phyloP scores from a whole-genome alignment of 2,888 invertebrate species.

The Synanthedon andrenaeformis region DNA sequence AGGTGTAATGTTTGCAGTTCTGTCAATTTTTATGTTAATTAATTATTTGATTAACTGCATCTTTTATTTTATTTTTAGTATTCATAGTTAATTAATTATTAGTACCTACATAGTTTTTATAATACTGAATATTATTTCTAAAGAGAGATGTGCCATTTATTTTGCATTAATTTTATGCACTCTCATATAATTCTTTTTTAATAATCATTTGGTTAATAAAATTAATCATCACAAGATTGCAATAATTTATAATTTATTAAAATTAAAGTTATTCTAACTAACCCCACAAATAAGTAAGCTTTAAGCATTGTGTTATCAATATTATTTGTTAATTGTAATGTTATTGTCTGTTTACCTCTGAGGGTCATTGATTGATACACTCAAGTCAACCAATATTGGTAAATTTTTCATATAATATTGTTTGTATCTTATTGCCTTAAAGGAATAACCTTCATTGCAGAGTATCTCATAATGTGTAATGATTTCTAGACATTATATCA shows the following conservation, averaged over 20 bases:
- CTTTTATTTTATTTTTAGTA: constrained; percentile 13
- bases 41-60: constrained; percentile 25
- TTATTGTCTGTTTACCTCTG: neutral
- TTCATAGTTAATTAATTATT: constrained; percentile 18
- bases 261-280: constrained; percentile 1
- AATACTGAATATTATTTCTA: constrained; percentile 44
- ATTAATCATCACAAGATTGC: neutral
- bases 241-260: constrained; percentile 2
- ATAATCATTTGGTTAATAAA: neutral
- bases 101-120: constrained; percentile 18
- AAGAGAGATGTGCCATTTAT: constrained; percentile 57
- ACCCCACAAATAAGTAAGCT: constrained; percentile 9
- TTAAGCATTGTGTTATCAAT: constrained; percentile 16
- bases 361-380: neutral
- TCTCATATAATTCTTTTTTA: neutral
- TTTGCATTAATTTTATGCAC: neutral
- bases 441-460: too few species aligned
- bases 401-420: neutral
- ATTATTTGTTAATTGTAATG: constrained; percentile 2
- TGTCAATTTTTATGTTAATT: constrained; percentile 47
- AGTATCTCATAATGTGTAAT: too few species aligned
- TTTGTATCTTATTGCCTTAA: neutral
- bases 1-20: constrained; percentile 36
- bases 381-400: neutral
- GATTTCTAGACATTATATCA: too few species aligned